A percentile compares a stretch with the other conserved stretches of the same genome.
phyloP scores from a whole-genome alignment of 2,797 vertebrate species.

The Manis crassicaudata region DNA sequence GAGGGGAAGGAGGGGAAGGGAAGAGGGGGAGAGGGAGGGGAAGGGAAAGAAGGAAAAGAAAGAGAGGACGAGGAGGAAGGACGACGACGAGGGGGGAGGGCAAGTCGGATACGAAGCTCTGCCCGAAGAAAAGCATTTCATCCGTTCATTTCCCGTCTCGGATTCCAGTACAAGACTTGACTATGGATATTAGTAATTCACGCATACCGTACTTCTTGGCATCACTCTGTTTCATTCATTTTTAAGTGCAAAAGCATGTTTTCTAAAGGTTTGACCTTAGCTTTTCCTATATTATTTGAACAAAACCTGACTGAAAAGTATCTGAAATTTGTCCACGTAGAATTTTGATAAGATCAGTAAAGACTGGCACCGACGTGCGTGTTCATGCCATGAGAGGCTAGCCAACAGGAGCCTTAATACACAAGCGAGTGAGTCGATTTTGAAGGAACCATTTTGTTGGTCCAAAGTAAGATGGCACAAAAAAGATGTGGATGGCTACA shows the following conservation, averaged over 20 bases:
- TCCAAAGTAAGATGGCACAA: background rate
- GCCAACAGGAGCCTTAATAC: background rate
- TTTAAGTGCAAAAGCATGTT: background rate
- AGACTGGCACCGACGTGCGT: fast-evolving
- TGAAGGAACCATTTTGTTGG: background rate
- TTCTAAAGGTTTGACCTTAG: background rate
- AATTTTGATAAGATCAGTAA: background rate
- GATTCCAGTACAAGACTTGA: background rate
- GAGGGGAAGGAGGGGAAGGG: too few relatives aligned
- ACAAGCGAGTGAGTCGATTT: background rate
- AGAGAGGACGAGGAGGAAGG: too few relatives aligned
- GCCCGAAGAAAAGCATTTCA: background rate
- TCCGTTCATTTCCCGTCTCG: background rate
- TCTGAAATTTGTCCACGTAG: background rate
- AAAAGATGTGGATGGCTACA: background rate
- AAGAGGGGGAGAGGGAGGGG: too few relatives aligned
- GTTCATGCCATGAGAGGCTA: background rate
- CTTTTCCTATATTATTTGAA: background rate
- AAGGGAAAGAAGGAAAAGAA: too few relatives aligned
- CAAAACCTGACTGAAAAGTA: background rate
- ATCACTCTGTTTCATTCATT: background rate
- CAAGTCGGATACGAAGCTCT: background rate
- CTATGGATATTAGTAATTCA: background rate
- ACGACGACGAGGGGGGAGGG: fast-evolving
- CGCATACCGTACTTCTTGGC: background rate